These are phyloP conservation scores for Pionites leucogaster DNA, from an alignment of 2,113 vertebrate genomes.

Conservation along the genomic window DNA sequence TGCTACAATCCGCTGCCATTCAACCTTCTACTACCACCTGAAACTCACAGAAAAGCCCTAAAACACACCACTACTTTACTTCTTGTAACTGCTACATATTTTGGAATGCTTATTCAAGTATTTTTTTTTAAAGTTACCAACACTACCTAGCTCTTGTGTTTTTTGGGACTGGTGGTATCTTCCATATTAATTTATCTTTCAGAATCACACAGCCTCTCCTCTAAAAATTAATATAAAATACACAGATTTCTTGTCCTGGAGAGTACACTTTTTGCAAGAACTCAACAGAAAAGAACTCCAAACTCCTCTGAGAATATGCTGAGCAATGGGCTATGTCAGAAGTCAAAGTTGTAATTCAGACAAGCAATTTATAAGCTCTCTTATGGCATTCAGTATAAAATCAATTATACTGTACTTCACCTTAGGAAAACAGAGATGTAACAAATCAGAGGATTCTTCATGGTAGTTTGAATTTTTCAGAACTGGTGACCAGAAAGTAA, in stretches of 20 bases:
- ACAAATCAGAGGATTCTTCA: background rate
- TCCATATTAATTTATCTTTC: background rate
- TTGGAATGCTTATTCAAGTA: background rate
- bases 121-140: background rate
- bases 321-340: background rate
- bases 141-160: background rate
- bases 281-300: background rate
- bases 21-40: background rate
- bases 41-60: background rate
- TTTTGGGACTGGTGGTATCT: background rate
- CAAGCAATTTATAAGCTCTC: background rate
- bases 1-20: background rate
- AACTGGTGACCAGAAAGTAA: background rate
- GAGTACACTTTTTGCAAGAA: background rate
- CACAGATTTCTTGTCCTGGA: background rate
- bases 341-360: background rate
- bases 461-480: background rate
- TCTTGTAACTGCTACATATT: background rate
- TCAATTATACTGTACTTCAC: fast-evolving
- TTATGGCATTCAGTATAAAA: background rate
- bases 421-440: background rate
- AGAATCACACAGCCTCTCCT: background rate
- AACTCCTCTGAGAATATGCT: background rate
- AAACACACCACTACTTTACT: background rate
- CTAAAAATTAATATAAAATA: background rate